Evolutionary conservation across 2,888 invertebrate genomes (phyloP), one percentile per base, ranked within the genome.

Genomic region (Chrysodeixis includens): DNA sequence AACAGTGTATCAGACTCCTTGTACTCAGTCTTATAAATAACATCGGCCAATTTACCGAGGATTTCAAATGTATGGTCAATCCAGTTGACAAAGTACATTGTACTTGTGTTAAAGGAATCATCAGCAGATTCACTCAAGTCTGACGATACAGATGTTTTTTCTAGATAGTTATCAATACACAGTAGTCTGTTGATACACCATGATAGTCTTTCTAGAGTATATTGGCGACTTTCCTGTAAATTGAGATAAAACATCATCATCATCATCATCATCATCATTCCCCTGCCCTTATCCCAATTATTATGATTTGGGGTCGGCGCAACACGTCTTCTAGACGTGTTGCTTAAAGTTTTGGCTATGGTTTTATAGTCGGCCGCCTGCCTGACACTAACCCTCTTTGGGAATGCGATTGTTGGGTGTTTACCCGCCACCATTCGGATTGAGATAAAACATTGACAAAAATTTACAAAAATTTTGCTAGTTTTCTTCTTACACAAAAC

Each of bases 11-110:
- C 78, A 46, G 79, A 80, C 8, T 87, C 83, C 53, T 92, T 91
- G 64, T 87, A 86, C 65, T 91, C 88, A 44, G 86, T 90, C 70
- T 83, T 90, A 66, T 91, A 93, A 10, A 93, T 85, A 58, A 88
- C 78, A 64, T 82, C 77, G 0, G 92, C 84, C 8, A 95, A 76
- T 82, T 92, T 93, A 14, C 84, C 82, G 2, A 95, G 87, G 46
- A 92, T 79, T 60, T 93, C 92, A 88, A 94, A 93, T 63, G 93
- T 92, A 71, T 93, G 91, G 71, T 95, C 95, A 72, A 95, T 93
- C 95, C 95, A 95, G 76, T 94, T 93, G 6, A 95, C 92, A 88
- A 95, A 95, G 76, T 93, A 92, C 92, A 94, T 93, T 3, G 88
- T 87, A 12, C 88, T 85, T 0, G 82, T 66, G 64, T 90, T 83